Conservation (phyloP, 2,888 invertebrate genomes). For the Macrophya annulata region DNA sequence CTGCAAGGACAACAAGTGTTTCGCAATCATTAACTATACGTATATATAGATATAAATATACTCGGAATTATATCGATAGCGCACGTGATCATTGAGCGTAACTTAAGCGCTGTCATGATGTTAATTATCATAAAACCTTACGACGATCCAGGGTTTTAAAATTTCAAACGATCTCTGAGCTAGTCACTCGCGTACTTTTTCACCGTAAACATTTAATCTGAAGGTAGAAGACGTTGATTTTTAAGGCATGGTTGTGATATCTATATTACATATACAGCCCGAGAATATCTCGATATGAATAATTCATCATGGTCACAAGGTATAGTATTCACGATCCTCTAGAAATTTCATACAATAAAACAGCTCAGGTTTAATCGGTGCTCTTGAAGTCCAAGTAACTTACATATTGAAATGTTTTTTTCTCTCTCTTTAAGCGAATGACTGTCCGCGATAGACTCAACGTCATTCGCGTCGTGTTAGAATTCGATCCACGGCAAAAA, state of each 20-base stretch:
- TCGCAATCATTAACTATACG: background rate
- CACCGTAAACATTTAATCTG: background rate
- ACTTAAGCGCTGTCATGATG: background rate
- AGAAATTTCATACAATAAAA: background rate
- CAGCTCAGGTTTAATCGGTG: background rate
- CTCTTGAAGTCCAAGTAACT: background rate
- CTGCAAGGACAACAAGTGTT: conserved; percentile 39
- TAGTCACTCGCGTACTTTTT: background rate
- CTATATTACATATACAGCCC: background rate
- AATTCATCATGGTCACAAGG: background rate
- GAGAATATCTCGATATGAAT: background rate
- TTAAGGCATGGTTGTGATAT: background rate
- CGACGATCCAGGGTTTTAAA: background rate
- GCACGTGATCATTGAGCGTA: background rate
- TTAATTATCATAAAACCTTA: background rate
- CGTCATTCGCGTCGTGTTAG: background rate
- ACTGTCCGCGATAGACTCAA: background rate
- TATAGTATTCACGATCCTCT: background rate
- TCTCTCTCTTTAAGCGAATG: too few relatives aligned
- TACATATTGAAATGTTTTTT: too few relatives aligned
- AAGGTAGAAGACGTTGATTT: background rate
- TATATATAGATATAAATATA: background rate
- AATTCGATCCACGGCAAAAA: conserved; percentile 1
- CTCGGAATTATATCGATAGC: background rate
- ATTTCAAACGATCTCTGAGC: background rate